A percentile compares a stretch with the other conserved stretches of the same genome.
These are phyloP conservation scores for Mesaphorura yosii DNA, from an alignment of 1,140 invertebrate genomes.

Conservation along the genomic window DNA sequence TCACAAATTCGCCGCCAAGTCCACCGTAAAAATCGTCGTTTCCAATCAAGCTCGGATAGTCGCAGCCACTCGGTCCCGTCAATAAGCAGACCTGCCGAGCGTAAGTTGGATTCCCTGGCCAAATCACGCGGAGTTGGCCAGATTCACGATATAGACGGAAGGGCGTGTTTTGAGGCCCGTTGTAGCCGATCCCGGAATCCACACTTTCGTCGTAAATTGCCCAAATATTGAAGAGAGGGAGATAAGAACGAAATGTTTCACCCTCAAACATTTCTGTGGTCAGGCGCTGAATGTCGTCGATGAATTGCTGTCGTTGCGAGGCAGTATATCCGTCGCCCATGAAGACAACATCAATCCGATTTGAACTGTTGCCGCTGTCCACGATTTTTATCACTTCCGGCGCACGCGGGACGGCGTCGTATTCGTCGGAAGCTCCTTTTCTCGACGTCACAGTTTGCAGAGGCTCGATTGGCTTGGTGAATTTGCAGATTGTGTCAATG, in stretches of 20 bases:
- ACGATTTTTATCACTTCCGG: conserved; percentile 22
- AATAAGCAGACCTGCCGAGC: conserved; percentile 16
- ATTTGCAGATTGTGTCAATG: conserved; percentile 13
- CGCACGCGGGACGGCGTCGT: too few relatives aligned
- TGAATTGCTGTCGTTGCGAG: conserved; percentile 18
- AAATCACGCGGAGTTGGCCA: conserved; percentile 21
- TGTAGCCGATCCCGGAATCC: conserved; percentile 28
- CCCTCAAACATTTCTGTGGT: conserved; percentile 26
- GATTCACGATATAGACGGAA: conserved; percentile 17
- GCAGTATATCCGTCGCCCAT: conserved; percentile 26
- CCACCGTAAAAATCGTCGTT: conserved; percentile 22
- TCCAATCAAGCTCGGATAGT: conserved; percentile 16
- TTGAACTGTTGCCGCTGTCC: conserved; percentile 16
- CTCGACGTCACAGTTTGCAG: too few relatives aligned
- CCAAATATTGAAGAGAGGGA: conserved; percentile 28
- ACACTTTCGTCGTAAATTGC: conserved; percentile 23
- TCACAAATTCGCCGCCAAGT: conserved; percentile 28
- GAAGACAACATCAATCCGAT: conserved; percentile 29
- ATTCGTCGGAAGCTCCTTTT: too few relatives aligned
- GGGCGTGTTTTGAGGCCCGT: conserved; percentile 22
- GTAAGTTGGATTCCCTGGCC: conserved; percentile 10
- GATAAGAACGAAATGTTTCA: conserved; percentile 19
- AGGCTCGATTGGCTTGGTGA: not conserved
- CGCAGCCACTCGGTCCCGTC: conserved; percentile 21
- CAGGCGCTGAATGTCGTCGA: conserved; percentile 19